A percentile compares a stretch with the other conserved stretches of the same genome.
phyloP scores from a whole-genome alignment of 2,797 vertebrate species.

The Enteromius argenteus region DNA sequence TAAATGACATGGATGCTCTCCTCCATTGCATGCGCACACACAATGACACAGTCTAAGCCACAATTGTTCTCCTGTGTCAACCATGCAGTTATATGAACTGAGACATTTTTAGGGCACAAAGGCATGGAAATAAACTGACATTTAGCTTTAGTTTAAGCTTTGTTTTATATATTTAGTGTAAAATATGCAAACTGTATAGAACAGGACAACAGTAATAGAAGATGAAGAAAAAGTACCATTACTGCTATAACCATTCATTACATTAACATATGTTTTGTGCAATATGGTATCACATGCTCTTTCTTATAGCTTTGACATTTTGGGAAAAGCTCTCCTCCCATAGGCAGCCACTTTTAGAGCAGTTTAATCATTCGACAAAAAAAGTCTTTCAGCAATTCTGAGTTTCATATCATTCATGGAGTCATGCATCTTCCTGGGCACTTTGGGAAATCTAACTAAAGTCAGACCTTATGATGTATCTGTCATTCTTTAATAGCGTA shows the following conservation, averaged over 20 bases:
- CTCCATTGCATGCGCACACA: conserved; percentile 23
- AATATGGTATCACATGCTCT: too few species aligned
- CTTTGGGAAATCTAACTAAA: conserved; percentile 32
- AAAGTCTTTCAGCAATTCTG: not conserved
- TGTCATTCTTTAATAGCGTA: conserved; percentile 14
- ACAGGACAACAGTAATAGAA: not conserved
- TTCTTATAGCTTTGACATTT: not conserved
- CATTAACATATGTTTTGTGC: not conserved
- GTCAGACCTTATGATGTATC: conserved; percentile 5
- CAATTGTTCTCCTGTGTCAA: not conserved
- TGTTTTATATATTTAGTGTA: not conserved
- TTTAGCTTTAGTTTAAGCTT: not conserved
- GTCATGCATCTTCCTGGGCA: conserved; percentile 22
- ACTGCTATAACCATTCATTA: not conserved
- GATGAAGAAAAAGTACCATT: not conserved
- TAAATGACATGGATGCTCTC: conserved; percentile 51
- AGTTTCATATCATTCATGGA: not conserved
- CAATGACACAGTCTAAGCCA: not conserved
- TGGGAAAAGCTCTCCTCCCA: not conserved
- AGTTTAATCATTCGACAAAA: conserved; percentile 25
- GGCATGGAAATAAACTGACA: not conserved
- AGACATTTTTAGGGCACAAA: conserved; percentile 9
- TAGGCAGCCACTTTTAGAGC: not conserved
- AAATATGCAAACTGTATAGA: not conserved
- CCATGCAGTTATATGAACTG: not conserved